phyloP scores from a whole-genome alignment of 2,797 vertebrate species.

The Rallus crepitans region DNA sequence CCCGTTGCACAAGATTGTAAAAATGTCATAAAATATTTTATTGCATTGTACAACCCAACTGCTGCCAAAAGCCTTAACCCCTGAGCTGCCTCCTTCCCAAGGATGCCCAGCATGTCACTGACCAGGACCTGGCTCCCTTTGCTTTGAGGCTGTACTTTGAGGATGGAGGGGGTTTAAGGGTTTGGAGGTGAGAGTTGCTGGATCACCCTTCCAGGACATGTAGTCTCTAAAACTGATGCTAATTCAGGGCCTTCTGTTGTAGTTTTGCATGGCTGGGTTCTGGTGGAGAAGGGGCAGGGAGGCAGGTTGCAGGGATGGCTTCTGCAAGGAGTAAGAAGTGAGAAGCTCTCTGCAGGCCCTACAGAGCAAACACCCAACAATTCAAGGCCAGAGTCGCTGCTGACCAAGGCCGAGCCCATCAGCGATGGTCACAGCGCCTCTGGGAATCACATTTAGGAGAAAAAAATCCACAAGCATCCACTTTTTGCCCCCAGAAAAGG shows the following conservation, averaged over 20 bases:
- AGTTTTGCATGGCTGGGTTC: too few relatives aligned
- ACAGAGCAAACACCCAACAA: too few relatives aligned
- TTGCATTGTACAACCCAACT: background rate
- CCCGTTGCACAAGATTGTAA: slow-evolving; percentile 55
- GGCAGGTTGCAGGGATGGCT: too few relatives aligned
- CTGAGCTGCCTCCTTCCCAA: background rate
- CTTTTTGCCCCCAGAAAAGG: too few relatives aligned
- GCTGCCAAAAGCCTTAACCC: slow-evolving; percentile 62
- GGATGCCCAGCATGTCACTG: background rate
- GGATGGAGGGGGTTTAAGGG: background rate
- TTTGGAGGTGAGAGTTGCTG: background rate
- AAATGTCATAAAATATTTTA: slow-evolving; percentile 63
- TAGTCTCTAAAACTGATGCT: background rate
- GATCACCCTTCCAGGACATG: background rate
- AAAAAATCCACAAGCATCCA: too few relatives aligned
- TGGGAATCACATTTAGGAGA: too few relatives aligned
- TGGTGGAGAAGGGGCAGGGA: too few relatives aligned
- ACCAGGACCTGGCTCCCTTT: background rate
- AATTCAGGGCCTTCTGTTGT: background rate
- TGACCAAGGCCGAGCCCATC: too few relatives aligned
- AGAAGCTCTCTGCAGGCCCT: too few relatives aligned
- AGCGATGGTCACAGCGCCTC: too few relatives aligned
- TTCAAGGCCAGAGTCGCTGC: too few relatives aligned
- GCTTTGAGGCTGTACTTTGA: background rate
- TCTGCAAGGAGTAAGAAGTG: too few relatives aligned